Base-by-base conservation (phyloP, 2,797 vertebrate genomes). In the Acipenser transmontanus region DNA sequence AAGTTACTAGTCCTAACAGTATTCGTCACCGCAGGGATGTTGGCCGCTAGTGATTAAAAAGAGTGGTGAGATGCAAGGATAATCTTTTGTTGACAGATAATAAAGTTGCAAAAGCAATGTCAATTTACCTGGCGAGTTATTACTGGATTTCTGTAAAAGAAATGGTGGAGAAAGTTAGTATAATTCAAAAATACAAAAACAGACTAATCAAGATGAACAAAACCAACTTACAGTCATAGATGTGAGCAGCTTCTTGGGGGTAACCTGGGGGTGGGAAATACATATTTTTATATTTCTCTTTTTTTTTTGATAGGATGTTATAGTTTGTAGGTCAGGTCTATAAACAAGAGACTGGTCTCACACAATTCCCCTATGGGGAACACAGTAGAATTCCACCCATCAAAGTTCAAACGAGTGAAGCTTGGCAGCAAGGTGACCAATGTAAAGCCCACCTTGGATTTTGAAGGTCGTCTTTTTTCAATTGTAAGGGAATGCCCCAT, bases 231-330 rank as follows among this genome's bases (percentile, higher is more conserved):
- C 89, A 10, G 81, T 89, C 57, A 90, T 76, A 2, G 86, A 90
- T 60, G 75, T 86, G n/a, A 93, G 81, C 8, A 93, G 83, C 69
- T 92, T 93, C 66, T 81, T 89, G 1, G 91, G 91, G 0, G 90
- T 93, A 7, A 88, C 82, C 91, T 93, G 67, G 9, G 69, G 1
- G 72, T 47, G 9, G 63, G 59, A 63, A 70, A 66, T 67, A 0
- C 4, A 34, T 34, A 34, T 34, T 34, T 34, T 34, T 34, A 34
- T 34, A 34, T 34, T 34, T 34, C 34, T 34, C 34, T 34, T 34
- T 34, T 17, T 17, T 17, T 34, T 34, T 34, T 34, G 34, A 34
- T 4, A 34, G 34, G 34, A 34, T 34, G 34, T 34, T 34, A 34
- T 34, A 34, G 17, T 17, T 17, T 17, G 17, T 17, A 34, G 4